Conservation (phyloP, 2,113 vertebrate species). For the Spheniscus mendiculus region DNA sequence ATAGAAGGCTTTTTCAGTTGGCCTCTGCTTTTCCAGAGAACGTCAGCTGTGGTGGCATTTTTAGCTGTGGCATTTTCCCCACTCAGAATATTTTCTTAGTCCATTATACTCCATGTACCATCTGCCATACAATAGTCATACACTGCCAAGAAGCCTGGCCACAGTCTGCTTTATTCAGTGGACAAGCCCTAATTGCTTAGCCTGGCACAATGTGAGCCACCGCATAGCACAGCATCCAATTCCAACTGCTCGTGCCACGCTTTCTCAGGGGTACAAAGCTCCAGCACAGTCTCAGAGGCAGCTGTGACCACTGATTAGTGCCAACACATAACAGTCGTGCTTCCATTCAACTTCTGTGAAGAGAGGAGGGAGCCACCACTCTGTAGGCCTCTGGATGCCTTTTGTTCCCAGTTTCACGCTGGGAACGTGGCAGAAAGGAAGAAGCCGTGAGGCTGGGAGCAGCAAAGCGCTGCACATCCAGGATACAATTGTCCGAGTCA, state of each 20-base stretch:
- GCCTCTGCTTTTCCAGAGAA: background rate
- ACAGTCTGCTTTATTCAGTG: background rate
- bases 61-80: constrained; percentile 30
- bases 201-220: background rate
- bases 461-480: background rate
- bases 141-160: background rate
- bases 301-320: background rate
- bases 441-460: background rate
- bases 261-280: background rate
- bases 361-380: background rate
- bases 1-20: background rate
- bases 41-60: background rate
- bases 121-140: background rate
- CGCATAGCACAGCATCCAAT: background rate
- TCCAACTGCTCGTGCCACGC: background rate
- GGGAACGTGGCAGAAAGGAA: background rate
- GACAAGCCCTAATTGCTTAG: background rate
- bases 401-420: background rate
- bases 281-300: background rate
- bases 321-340: background rate
- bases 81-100: constrained; percentile 17
- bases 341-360: background rate
- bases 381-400: background rate
- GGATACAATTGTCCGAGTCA: background rate
- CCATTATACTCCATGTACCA: background rate